Evolutionary conservation across 2,888 invertebrate genomes (phyloP), one percentile per base, ranked within the genome.

Genomic region (Pterostichus madidus): DNA sequence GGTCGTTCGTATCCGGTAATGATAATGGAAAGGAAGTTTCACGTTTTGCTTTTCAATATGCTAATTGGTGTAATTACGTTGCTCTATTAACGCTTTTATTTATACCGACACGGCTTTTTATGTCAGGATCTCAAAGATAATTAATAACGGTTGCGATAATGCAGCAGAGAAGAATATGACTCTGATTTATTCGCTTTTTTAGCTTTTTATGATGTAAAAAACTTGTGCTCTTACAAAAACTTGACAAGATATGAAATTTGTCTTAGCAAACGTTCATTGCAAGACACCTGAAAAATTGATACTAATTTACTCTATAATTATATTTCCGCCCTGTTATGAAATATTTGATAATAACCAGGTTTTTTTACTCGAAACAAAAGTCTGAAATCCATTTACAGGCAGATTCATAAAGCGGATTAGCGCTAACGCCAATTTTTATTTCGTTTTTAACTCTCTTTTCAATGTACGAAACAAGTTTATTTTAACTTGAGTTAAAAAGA

Each of bases 11-110:
- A 71, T 71, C 68, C 68, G 68, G 59, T 59, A 61, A 78, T 78
- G 78, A 78, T 59, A 56, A 46, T 78, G 61, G 44, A 68, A 35
- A 80, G 68, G 80, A 68, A 80, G 39, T 77, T 39, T 77, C 17
- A 77, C 39, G 77, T 56, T 77, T 77, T 77, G 56, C 56, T 77
- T 77, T 77, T 77, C 77, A 77, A 77, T 80, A 68, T 80, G 71
- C 71, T 80, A 46, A 80, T 80, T 71, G 80, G 53, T 68, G 68
- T 80, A 80, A 80, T 80, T 80, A 80, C 44, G 56, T 32, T n/a
- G 35, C 77, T 77, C 49, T 80, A 71, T 80, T 79, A 79, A 68
- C 49, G 61, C 79, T 79, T 80, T 80, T 68, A 68, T 80, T 53
- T 80, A 68, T 80, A 80, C 80, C 80, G 80, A 79, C 61, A 77